These are phyloP conservation scores for Craseonycteris thonglongyai DNA, from an alignment of 2,113 vertebrate genomes.

Conservation along the genomic window DNA sequence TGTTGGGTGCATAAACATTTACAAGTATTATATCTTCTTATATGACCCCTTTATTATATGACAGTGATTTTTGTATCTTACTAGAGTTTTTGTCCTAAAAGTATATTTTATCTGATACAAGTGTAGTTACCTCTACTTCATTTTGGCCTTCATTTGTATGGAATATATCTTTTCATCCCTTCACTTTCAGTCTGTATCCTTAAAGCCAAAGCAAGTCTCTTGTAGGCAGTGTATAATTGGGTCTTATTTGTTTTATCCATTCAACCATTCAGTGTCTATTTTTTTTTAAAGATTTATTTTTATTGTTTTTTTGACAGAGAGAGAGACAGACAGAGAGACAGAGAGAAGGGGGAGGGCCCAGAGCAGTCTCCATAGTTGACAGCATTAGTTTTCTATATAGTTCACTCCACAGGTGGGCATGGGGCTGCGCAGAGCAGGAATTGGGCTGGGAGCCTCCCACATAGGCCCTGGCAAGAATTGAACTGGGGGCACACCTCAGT, in stretches of 20 bases:
- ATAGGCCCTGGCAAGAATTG: too few relatives aligned
- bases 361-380: too few relatives aligned
- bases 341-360: too few relatives aligned
- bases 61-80: background rate
- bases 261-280: background rate
- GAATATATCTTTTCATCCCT: background rate
- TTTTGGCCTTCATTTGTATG: background rate
- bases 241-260: background rate
- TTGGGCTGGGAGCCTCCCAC: too few relatives aligned
- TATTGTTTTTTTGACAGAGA: too few relatives aligned
- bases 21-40: background rate
- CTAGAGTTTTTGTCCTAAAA: background rate
- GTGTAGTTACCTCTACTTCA: background rate
- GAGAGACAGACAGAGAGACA: too few relatives aligned
- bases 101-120: background rate
- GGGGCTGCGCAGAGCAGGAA: too few relatives aligned
- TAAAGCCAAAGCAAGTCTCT: background rate
- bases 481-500: too few relatives aligned
- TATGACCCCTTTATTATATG: background rate
- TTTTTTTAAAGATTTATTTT: too few relatives aligned
- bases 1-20: background rate
- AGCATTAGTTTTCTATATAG: too few relatives aligned
- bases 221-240: background rate
- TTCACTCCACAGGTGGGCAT: too few relatives aligned
- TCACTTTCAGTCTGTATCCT: background rate